Percentiles rank a stretch among this genome's conserved stretches.
These are phyloP conservation scores for Agrochola circellaris DNA, from an alignment of 2,888 invertebrate genomes.

Conservation along the genomic window DNA sequence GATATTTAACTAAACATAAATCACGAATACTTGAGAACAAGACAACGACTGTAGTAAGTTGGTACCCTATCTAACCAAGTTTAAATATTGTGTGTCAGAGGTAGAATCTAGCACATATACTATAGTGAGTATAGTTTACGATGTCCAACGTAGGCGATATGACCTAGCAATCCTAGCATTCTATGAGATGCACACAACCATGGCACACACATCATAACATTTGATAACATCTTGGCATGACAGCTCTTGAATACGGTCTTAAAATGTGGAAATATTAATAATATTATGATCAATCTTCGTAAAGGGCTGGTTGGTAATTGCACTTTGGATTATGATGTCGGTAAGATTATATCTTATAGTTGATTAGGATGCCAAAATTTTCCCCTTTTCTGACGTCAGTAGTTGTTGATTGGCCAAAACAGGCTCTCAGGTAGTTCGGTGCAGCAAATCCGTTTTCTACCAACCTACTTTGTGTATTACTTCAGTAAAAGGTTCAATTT, in stretches of 20 bases:
- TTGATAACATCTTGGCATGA: conserved; percentile 38
- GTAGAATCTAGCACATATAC: background rate
- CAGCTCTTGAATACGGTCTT: background rate
- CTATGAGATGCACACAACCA: conserved; percentile 26
- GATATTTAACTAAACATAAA: background rate
- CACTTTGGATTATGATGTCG: conserved; percentile 23
- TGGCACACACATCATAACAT: conserved; percentile 19
- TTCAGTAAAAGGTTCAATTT: background rate
- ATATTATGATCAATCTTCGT: background rate
- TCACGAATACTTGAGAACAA: conserved; percentile 10
- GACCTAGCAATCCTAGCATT: conserved; percentile 53
- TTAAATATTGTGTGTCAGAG: conserved; percentile 32
- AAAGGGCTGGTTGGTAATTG: background rate
- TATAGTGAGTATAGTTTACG: background rate
- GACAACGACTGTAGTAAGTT: background rate
- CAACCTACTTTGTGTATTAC: background rate
- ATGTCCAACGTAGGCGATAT: conserved; percentile 34
- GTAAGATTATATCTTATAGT: background rate
- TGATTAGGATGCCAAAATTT: conserved; percentile 18
- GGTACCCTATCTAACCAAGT: background rate
- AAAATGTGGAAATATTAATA: conserved; percentile 6
- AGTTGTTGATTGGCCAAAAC: background rate
- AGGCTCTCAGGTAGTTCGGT: conserved; percentile 38
- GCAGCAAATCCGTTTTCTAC: conserved; percentile 1
- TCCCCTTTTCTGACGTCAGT: conserved; percentile 29